Evolutionary conservation across 2,113 vertebrate species (phyloP).

Genomic region (Vidua macroura): DNA sequence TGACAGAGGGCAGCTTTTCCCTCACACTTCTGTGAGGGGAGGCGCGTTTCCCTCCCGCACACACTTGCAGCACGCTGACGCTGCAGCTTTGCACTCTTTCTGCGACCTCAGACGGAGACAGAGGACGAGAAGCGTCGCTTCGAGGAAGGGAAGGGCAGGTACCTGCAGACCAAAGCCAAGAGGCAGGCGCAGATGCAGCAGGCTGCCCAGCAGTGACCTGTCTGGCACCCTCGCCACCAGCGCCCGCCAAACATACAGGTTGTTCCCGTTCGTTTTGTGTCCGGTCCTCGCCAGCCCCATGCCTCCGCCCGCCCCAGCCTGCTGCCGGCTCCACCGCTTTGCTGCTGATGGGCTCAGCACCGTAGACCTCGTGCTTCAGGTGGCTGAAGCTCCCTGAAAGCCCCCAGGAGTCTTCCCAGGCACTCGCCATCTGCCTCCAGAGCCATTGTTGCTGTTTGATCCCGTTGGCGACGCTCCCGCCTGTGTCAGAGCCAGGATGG

Average conservation of each 20-base stretch:
- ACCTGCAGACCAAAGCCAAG: conserved; percentile 91
- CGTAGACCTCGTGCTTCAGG: neutral
- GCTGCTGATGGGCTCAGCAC: neutral
- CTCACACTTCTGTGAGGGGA: neutral
- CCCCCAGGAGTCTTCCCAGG: neutral
- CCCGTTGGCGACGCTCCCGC: rapidly evolving
- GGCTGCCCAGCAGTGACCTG: conserved; percentile 67
- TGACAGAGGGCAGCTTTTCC: neutral
- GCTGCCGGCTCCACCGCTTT: neutral
- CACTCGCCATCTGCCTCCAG: neutral
- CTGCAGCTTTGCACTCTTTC: neutral
- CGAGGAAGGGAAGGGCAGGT: conserved; percentile 88
- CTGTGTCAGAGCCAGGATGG: rapidly evolving
- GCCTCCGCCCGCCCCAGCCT: neutral
- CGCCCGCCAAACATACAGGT: neutral
- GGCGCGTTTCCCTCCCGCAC: rapidly evolving
- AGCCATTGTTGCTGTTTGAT: rapidly evolving
- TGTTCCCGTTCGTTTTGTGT: conserved; percentile 35
- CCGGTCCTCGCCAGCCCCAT: neutral
- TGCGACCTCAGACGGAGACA: conserved; percentile 76
- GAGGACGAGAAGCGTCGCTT: conserved; percentile 90
- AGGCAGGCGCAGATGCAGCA: conserved; percentile 74
- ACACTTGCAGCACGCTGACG: rapidly evolving
- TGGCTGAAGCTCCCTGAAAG: neutral
- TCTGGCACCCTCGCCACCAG: neutral